Conservation (phyloP, 2,888 invertebrate genomes). For the Gisinianus flammeolus region DNA sequence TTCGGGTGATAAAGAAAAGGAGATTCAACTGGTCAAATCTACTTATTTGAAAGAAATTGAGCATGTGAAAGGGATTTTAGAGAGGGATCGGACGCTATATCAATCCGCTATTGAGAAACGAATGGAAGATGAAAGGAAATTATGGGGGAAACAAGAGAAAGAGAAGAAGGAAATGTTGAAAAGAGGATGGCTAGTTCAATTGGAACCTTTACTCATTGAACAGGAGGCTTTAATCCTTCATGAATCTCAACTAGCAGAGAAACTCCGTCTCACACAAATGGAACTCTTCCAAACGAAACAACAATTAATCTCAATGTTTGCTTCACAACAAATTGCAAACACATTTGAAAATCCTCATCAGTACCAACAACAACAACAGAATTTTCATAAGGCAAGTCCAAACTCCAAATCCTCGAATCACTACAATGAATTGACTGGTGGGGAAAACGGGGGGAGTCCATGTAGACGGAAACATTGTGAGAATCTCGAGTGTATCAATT, state of each 20-base stretch:
- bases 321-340: background rate
- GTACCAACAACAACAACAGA: background rate
- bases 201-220: conserved; percentile 29
- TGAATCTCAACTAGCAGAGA: conserved; percentile 29
- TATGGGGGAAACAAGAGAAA: conserved; percentile 35
- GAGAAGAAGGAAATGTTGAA: conserved; percentile 28
- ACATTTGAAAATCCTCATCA: too few species aligned
- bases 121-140: conserved; percentile 39
- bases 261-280: conserved; percentile 28
- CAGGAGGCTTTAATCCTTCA: conserved; percentile 16
- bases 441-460: too few species aligned
- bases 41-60: conserved; percentile 42
- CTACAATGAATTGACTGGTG: background rate
- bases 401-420: background rate
- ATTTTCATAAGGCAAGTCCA: background rate
- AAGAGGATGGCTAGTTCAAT: conserved; percentile 21
- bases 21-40: conserved; percentile 33
- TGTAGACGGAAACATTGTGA: background rate
- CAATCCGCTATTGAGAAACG: conserved; percentile 19
- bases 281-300: conserved; percentile 30
- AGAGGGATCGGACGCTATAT: conserved; percentile 21
- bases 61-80: conserved; percentile 31
- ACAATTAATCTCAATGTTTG: background rate
- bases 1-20: conserved; percentile 20
- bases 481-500: conserved; percentile 32